Base-by-base conservation (phyloP, 2,797 vertebrate genomes). In the Columba guinea region DNA sequence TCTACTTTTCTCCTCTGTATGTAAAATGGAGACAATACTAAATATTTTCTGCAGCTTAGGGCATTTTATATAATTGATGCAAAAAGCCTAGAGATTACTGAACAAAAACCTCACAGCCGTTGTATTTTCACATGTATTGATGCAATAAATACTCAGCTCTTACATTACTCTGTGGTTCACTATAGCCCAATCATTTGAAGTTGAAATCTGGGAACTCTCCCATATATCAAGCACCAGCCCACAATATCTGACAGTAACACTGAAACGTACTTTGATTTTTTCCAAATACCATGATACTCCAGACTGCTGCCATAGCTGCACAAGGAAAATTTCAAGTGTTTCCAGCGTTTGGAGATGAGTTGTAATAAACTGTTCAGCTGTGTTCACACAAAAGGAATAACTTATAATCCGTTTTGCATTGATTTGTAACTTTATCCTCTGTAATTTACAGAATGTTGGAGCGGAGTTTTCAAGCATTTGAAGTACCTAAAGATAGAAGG, bases 61-160 rank as follows among this genome's bases (percentile, higher is more conserved):
- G 30, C 51, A 70, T 88, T 90, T 79, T 30, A 76, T 78, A 30
- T 51, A 94, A 93, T 73, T 93, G 58, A 93, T 77, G 37, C 24
- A 87, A 78, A 90, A 93, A 89, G 56, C 35, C 90, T 58, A n/a
- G 17, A 89, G 71, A 83, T 85, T 63, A 89, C 19, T 78, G 91
- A 75, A 89, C 73, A 74, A 89, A 91, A 95, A 71, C 67, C 74
- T 89, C 58, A 52, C 6, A 75, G 68, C 1, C 0, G 75, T 35
- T 70, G 26, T 79, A 87, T 84, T 90, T 96, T 70, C 39, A 59
- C 90, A 92, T 97, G 90, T 84, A 96, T 56, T 69, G 90, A 88
- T 74, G 77, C 62, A 71, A 80, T 95, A 90, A 94, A 89, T 82
- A 87, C 46, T 74, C 56, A 46, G 77, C 30, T 78, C 51, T 64